Evolutionary conservation across 2,113 vertebrate species (phyloP).

Genomic region (Rhinogobius similis): DNA sequence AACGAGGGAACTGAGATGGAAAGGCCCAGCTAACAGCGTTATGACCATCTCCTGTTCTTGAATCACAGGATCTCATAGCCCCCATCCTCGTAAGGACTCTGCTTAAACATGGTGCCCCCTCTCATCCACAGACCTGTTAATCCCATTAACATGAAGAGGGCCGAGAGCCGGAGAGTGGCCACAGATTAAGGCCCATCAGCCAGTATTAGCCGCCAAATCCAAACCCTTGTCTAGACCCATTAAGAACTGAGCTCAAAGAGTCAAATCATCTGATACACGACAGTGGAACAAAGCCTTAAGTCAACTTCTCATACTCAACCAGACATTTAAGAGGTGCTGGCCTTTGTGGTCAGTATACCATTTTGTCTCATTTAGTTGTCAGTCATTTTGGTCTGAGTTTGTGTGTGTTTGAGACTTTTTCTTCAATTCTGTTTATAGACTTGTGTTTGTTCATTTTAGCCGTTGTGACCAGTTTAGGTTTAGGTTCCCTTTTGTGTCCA

Average conservation of each 20-base stretch:
- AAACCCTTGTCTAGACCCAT: conserved; percentile 73
- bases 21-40: conserved; percentile 37
- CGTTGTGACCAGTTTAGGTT: no score
- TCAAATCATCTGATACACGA: conserved; percentile 58
- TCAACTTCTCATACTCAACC: no score
- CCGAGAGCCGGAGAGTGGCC: conserved; percentile 61
- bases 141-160: conserved; percentile 79
- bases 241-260: conserved; percentile 57
- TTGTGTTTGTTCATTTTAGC: no score
- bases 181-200: conserved; percentile 72
- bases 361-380: no score
- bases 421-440: no score
- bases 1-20: conserved; percentile 46
- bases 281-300: background rate
- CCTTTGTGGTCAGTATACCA: no score
- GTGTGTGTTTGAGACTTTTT: no score
- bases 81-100: conserved; percentile 65
- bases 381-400: no score
- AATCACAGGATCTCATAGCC: conserved; percentile 48
- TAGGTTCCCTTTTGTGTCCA: no score
- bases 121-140: conserved; percentile 70
- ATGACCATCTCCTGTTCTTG: conserved; percentile 30
- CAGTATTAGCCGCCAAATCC: conserved; percentile 72
- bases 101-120: conserved; percentile 64
- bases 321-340: no score